A percentile compares a stretch with the other conserved stretches of the same genome.
Evolutionary conservation across 1,140 invertebrate genomes (phyloP).

Genomic region (Andrena cerasifolii): DNA sequence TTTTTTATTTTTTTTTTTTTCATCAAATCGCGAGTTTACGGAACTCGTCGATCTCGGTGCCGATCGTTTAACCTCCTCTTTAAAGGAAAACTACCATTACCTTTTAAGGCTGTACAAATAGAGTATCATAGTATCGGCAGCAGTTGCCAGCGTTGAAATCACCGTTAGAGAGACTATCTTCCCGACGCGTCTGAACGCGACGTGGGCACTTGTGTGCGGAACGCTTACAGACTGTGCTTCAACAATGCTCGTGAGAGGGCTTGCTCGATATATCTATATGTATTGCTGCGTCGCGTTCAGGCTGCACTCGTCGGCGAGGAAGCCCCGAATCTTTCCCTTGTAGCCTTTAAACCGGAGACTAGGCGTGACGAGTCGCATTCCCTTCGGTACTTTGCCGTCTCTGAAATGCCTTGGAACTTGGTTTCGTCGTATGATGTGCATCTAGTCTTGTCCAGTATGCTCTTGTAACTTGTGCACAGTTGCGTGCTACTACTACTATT

Average conservation of each 20-base stretch:
- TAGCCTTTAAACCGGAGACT: constrained; percentile 52
- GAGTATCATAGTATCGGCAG: constrained; percentile 27
- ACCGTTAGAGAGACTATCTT: constrained; percentile 26
- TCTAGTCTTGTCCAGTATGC: constrained; percentile 76
- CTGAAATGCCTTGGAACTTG: constrained; percentile 21
- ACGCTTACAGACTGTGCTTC: no score
- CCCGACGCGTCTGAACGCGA: constrained; percentile 1
- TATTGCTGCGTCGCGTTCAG: not conserved
- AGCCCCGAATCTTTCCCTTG: constrained; percentile 38
- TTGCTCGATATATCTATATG: no score
- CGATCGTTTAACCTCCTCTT: constrained; percentile 29
- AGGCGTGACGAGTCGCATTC: constrained; percentile 26
- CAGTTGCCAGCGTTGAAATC: constrained; percentile 36
- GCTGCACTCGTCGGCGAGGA: constrained; percentile 2
- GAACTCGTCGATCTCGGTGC: constrained; percentile 1
- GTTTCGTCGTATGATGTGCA: constrained; percentile 74
- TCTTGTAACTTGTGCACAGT: constrained; percentile 65
- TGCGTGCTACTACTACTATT: constrained; percentile 44
- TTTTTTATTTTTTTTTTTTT: no score
- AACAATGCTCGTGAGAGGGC: no score
- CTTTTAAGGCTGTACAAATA: constrained; percentile 60
- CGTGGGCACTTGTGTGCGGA: no score
- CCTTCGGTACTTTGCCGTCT: constrained; percentile 11
- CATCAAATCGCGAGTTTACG: constrained; percentile 8
- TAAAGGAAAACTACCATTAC: constrained; percentile 26